phyloP scores from a whole-genome alignment of 2,888 invertebrate species.

The Drosophila villosipedis region DNA sequence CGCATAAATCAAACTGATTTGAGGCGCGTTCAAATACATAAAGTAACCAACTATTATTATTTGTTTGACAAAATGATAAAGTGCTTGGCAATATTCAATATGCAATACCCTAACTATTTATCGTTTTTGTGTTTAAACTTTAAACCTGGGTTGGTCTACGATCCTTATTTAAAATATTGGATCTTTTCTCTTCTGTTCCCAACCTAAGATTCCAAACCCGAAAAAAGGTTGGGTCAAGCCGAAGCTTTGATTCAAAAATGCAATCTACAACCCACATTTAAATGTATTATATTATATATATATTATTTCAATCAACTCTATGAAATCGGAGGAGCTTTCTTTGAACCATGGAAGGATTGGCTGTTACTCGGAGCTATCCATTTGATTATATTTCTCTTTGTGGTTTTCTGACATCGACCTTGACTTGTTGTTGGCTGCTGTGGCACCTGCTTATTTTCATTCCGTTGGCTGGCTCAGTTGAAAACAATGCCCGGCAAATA shows the following conservation, averaged over 20 bases:
- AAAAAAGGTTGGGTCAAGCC: neutral
- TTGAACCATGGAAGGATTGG: neutral
- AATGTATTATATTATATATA: neutral
- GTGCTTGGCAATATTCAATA: neutral
- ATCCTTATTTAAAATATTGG: neutral
- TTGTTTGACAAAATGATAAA: neutral
- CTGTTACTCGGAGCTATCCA: neutral
- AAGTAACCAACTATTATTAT: neutral
- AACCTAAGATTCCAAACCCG: neutral
- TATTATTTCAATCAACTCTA: no score
- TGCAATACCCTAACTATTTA: neutral
- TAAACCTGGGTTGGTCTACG: neutral
- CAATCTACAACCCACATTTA: neutral
- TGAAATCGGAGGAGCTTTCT: neutral
- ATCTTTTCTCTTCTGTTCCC: neutral
- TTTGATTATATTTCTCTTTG: neutral
- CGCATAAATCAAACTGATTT: neutral
- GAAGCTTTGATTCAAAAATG: neutral
- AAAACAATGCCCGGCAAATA: neutral
- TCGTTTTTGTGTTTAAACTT: neutral
- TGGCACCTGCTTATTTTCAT: neutral
- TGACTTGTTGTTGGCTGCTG: neutral
- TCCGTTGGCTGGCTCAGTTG: neutral
- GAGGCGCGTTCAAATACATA: neutral
- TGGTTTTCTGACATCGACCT: neutral